Conservation (phyloP, 2,113 vertebrate genomes). For the Hemibagrus wyckioides region DNA sequence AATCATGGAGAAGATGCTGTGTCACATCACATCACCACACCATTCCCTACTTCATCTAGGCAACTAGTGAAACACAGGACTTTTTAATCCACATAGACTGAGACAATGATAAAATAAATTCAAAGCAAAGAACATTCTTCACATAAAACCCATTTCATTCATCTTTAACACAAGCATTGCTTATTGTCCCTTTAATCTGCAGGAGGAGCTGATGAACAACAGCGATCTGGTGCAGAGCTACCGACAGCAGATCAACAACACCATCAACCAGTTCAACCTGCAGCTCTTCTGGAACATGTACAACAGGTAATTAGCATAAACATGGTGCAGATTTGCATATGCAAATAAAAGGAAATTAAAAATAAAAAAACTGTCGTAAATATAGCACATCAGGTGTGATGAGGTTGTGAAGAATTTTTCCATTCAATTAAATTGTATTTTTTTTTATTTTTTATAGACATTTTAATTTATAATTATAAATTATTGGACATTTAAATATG, state of each 20-base stretch:
- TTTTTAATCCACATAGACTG: background rate
- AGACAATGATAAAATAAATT: background rate
- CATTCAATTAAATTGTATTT: no score
- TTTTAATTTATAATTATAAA: no score
- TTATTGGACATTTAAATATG: no score
- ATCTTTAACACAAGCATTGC: background rate
- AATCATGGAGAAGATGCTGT: background rate
- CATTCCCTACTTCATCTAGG: no score
- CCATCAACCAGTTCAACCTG: conserved; percentile 94
- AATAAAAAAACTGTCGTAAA: no score
- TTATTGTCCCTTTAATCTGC: conserved; percentile 38
- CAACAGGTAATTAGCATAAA: conserved; percentile 79
- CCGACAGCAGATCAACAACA: conserved; percentile 89
- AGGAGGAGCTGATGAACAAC: conserved; percentile 96
- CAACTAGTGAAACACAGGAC: background rate
- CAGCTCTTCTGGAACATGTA: conserved; percentile 99
- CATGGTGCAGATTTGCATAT: background rate
- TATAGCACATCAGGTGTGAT: background rate
- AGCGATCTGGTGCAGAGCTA: conserved; percentile 96
- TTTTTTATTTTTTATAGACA: no score
- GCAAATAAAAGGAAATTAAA: background rate
- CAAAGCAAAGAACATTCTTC: background rate
- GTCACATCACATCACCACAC: background rate
- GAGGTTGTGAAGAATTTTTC: background rate
- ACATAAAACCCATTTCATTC: background rate